phyloP scores from a whole-genome alignment of 2,888 invertebrate species.

The Phlogophora meticulosa region DNA sequence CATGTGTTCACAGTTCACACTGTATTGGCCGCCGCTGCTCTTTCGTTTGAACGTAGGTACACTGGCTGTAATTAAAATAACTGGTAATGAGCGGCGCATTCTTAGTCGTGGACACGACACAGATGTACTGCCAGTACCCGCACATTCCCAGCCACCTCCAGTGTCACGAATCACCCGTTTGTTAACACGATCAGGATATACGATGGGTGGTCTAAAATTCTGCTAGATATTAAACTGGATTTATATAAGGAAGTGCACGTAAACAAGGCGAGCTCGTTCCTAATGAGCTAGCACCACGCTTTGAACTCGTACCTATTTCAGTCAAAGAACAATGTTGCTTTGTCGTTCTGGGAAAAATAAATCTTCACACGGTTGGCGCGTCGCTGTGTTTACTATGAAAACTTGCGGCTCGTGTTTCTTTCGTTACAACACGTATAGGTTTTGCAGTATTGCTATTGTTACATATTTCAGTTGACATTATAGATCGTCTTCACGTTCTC shows the following conservation, averaged over 20 bases:
- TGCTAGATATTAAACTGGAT: constrained; percentile 40
- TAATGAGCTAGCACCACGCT: constrained; percentile 83
- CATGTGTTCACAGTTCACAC: constrained; percentile 66
- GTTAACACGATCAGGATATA: constrained; percentile 52
- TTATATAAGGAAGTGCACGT: constrained; percentile 71
- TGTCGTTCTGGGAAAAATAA: constrained; percentile 85
- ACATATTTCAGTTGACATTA: constrained; percentile 65
- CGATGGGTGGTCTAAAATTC: constrained; percentile 56
- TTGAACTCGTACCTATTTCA: constrained; percentile 84
- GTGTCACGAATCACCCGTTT: constrained; percentile 56
- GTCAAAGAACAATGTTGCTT: constrained; percentile 84
- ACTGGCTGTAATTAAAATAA: constrained; percentile 81
- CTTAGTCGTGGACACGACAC: constrained; percentile 73
- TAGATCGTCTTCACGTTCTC: constrained; percentile 62
- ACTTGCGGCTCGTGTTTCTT: constrained; percentile 75
- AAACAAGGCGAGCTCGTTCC: constrained; percentile 73
- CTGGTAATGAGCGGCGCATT: constrained; percentile 82
- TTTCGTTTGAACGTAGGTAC: constrained; percentile 60
- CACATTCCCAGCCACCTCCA: constrained; percentile 56
- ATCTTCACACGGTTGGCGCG: constrained; percentile 79
- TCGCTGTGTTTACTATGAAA: constrained; percentile 84
- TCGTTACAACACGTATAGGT: constrained; percentile 71
- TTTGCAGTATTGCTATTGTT: constrained; percentile 72
- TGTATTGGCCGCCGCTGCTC: constrained; percentile 62
- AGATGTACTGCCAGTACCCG: constrained; percentile 71